A percentile compares a stretch with the other conserved stretches of the same genome.
Conservation (phyloP, 2,888 invertebrate genomes). For the Chymomyza amoena region DNA sequence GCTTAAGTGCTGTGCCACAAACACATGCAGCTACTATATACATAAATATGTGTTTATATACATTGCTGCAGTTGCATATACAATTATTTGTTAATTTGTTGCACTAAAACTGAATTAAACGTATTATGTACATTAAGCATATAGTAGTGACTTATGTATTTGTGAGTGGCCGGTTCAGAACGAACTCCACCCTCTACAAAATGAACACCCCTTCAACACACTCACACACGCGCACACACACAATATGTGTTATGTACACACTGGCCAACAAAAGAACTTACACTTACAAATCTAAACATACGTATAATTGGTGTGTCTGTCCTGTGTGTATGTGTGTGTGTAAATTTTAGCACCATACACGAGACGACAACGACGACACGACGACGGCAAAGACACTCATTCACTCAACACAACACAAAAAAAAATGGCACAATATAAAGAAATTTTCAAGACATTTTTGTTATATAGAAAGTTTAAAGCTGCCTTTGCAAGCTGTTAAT, state of each 20-base stretch:
- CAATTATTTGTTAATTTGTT: not conserved
- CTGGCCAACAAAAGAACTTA: conserved; percentile 50
- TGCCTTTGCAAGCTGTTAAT: not conserved
- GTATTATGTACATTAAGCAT: too few relatives aligned
- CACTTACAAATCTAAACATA: conserved; percentile 49
- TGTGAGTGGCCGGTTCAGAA: not conserved
- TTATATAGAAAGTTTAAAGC: conserved; percentile 11
- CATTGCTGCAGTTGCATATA: too few relatives aligned
- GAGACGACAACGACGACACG: conserved; percentile 26
- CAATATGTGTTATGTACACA: conserved; percentile 13
- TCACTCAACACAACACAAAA: conserved; percentile 9
- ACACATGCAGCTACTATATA: not conserved
- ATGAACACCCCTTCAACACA: conserved; percentile 44
- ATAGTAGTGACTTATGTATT: not conserved
- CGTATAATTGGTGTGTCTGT: conserved; percentile 15
- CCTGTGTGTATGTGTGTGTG: conserved; percentile 21
- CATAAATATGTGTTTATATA: too few relatives aligned
- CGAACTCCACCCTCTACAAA: conserved; percentile 52
- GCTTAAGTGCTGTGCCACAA: not conserved
- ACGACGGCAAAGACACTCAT: conserved; percentile 9
- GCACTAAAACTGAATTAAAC: not conserved
- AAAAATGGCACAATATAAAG: conserved; percentile 17
- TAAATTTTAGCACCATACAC: conserved; percentile 59
- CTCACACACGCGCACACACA: conserved; percentile 27
- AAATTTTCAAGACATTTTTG: conserved; percentile 45